Evolutionary conservation across 2,888 invertebrate species (phyloP).

Genomic region (Corythucha ciliata): DNA sequence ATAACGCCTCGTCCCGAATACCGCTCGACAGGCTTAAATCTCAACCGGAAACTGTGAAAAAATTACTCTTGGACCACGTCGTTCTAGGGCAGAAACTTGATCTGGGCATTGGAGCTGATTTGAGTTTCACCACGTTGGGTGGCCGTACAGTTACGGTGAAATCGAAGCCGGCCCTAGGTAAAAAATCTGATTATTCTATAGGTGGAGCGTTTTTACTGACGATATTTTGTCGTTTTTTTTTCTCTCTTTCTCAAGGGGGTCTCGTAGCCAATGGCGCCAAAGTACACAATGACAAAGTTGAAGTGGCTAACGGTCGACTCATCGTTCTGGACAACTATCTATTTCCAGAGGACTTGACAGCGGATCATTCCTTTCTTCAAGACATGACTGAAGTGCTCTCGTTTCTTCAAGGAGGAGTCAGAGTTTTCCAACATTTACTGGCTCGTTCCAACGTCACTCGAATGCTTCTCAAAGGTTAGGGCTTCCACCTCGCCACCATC

Average conservation of each 20-base stretch:
- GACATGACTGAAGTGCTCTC: slow-evolving; percentile 48
- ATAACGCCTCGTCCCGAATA: slow-evolving; percentile 44
- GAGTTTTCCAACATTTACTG: slow-evolving; percentile 55
- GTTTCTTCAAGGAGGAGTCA: slow-evolving; percentile 53
- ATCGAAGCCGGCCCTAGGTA: slow-evolving; percentile 40
- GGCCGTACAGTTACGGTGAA: slow-evolving; percentile 42
- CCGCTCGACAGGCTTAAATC: slow-evolving; percentile 41
- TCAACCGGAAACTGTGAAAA: slow-evolving; percentile 47
- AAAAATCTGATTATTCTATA: no score
- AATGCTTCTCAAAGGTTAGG: slow-evolving; percentile 46
- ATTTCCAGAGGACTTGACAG: slow-evolving; percentile 41
- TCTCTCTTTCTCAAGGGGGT: slow-evolving; percentile 32
- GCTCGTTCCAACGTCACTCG: slow-evolving; percentile 52
- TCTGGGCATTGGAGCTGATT: slow-evolving; percentile 43
- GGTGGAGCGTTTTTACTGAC: no score
- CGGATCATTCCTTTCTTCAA: slow-evolving; percentile 39
- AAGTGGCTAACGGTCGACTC: slow-evolving; percentile 43
- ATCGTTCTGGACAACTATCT: slow-evolving; percentile 44
- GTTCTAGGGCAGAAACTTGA: slow-evolving; percentile 49
- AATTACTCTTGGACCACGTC: slow-evolving; percentile 51
- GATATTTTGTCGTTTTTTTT: no score
- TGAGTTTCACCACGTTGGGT: slow-evolving; percentile 45
- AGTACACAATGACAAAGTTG: slow-evolving; percentile 42
- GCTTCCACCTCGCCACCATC: no score
- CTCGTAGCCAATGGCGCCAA: slow-evolving; percentile 43